Evolutionary conservation across 2,113 vertebrate species (phyloP).

Genomic region (Brachyistius frenatus): DNA sequence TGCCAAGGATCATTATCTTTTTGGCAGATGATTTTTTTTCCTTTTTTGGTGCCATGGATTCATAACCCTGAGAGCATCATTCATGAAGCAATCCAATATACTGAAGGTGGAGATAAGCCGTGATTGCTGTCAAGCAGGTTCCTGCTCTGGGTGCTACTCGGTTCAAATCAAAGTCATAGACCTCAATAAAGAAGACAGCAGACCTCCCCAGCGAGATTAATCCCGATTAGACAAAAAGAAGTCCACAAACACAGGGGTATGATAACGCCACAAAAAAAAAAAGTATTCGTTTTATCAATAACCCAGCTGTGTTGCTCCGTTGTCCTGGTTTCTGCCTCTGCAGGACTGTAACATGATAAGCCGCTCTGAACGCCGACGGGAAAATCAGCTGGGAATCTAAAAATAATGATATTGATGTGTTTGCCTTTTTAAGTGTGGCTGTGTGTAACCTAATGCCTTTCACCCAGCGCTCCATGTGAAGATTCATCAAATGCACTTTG

Average conservation of each 20-base stretch:
- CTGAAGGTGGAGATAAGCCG: constrained; percentile 67
- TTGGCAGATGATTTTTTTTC: constrained; percentile 50
- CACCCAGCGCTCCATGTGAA: constrained; percentile 38
- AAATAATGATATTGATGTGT: constrained; percentile 79
- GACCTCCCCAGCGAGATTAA: constrained; percentile 67
- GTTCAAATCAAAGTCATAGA: constrained; percentile 72
- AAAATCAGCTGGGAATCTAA: constrained; percentile 71
- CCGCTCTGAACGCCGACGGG: constrained; percentile 47
- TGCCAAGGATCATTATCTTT: constrained; percentile 53
- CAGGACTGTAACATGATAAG: constrained; percentile 68
- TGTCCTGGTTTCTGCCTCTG: constrained; percentile 56
- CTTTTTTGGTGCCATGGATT: constrained; percentile 46
- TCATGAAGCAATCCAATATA: constrained; percentile 61
- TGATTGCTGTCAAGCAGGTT: constrained; percentile 49
- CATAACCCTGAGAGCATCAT: constrained; percentile 56
- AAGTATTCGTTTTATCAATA: constrained; percentile 54
- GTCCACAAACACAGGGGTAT: constrained; percentile 43
- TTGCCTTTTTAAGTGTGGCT: constrained; percentile 70
- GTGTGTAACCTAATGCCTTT: constrained; percentile 60
- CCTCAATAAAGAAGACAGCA: constrained; percentile 59
- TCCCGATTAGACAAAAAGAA: constrained; percentile 64
- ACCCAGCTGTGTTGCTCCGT: constrained; percentile 21
- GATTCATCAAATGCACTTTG: constrained; percentile 68
- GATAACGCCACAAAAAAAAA: constrained; percentile 64
- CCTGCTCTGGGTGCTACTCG: constrained; percentile 43